A percentile compares a stretch with the other conserved stretches of the same genome.
These are phyloP conservation scores for Acanthornis magna DNA, from an alignment of 2,797 vertebrate species.

Conservation along the genomic window DNA sequence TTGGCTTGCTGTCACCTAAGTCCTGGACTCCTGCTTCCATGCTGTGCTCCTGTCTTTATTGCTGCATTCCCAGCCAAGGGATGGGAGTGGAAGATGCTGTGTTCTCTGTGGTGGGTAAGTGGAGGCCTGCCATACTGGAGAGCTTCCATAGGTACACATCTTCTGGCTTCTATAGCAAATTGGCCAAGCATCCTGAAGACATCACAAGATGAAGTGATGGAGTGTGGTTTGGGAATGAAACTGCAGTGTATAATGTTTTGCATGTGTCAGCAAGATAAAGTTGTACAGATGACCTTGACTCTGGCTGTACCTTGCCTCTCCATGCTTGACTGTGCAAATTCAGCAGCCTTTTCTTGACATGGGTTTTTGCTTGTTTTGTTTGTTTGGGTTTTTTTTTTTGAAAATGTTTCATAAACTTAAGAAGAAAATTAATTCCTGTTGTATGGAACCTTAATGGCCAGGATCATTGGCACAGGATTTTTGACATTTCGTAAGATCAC, in stretches of 20 bases:
- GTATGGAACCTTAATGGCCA: neutral
- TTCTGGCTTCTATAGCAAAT: neutral
- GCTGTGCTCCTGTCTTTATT: neutral
- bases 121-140: neutral
- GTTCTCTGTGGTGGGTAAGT: neutral
- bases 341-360: neutral
- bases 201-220: neutral
- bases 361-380: too few species aligned
- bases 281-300: neutral
- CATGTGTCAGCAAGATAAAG: neutral
- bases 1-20: neutral
- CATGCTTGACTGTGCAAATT: neutral
- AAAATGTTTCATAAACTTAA: neutral
- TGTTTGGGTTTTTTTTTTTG: neutral
- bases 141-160: neutral
- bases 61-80: neutral
- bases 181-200: neutral
- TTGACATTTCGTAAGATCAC: neutral
- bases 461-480: neutral
- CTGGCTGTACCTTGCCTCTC: neutral
- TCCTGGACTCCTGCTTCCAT: neutral
- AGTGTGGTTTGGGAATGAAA: neutral
- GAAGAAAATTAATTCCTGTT: neutral
- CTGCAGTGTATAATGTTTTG: neutral
- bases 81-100: neutral